Base-by-base conservation (phyloP, 2,113 vertebrate species). In the Condylura cristata region DNA sequence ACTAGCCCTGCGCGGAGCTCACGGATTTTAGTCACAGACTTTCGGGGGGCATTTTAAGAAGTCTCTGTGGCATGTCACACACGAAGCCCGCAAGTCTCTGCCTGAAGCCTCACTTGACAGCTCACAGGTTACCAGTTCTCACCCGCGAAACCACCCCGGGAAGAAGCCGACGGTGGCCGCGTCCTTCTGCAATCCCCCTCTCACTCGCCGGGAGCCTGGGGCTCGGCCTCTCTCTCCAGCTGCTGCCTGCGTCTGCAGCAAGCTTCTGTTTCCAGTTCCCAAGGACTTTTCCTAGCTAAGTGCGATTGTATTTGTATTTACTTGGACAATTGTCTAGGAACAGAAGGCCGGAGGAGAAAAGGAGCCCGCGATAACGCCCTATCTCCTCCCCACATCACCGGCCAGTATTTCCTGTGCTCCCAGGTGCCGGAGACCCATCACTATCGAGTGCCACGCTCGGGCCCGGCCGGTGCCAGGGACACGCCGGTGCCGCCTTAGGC, bases 241-340 rank as follows among this genome's bases (percentile, higher is more conserved):
- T 26, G 81, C 82, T 90, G 8, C 6, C 17, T 71, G 3, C 44
- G 79, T 44, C 71, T 34, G 44, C 2, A 5, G 53, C 37, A 68
- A 71, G 63, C 39, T 95, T 90, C 93, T 93, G 72, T 86, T 92
- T 90, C 89, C 86, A 87, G 95, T 94, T 86, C 58, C 56, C 63
- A 51, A 93, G 48, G 46, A 37, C 37, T 92, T 96, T 94, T 91
- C 91, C 80, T 66, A 51, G 1, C 68, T 18, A 66, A 74, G 9
- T 39, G 46, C 41, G 80, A 75, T 53, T 51, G 6, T 41, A 13
- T 82, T 89, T 86, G 18, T 58, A 83, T 91, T 96, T 96, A 82
- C 86, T 87, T 92, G 90, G 83, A 53, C 32, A 70, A 61, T 20
- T 93, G 46, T 24, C 74, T 65, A n/a, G 86, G 71, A 78, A 81